These are phyloP conservation scores for Oligia latruncula DNA, from an alignment of 2,888 invertebrate genomes.

Conservation along the genomic window DNA sequence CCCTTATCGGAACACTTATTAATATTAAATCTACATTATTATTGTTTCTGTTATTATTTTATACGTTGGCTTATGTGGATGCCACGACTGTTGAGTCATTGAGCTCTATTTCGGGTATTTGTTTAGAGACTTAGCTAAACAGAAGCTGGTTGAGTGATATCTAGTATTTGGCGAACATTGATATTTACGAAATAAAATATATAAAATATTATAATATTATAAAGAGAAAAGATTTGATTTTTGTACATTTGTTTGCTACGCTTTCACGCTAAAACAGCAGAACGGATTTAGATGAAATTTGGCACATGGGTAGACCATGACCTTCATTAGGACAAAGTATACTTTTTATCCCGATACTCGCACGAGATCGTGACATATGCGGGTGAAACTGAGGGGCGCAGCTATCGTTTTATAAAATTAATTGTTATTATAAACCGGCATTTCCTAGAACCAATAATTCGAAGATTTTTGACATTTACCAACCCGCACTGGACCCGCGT, in stretches of 20 bases:
- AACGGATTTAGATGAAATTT: background rate
- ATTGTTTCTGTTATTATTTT: constrained; percentile 59
- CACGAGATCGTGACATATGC: background rate
- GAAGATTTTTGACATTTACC: background rate
- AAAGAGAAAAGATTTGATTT: background rate
- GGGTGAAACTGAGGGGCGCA: too few species aligned
- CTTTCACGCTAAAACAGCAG: background rate
- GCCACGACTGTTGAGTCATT: constrained; percentile 63
- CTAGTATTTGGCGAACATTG: constrained; percentile 25
- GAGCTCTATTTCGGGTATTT: constrained; percentile 41
- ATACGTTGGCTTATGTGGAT: constrained; percentile 57
- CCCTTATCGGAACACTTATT: constrained; percentile 57
- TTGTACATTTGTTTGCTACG: background rate
- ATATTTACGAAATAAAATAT: background rate
- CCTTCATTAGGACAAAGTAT: background rate
- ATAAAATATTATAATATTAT: background rate
- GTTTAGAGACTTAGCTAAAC: constrained; percentile 41
- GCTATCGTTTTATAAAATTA: background rate
- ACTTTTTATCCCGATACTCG: background rate
- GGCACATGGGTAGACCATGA: background rate
- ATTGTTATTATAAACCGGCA: too few species aligned
- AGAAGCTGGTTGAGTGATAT: constrained; percentile 31
- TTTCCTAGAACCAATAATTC: background rate
- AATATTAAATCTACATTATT: constrained; percentile 52
- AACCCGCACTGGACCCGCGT: background rate